Conservation (phyloP, 2,888 invertebrate genomes). For the Caradrina kadenii region DNA sequence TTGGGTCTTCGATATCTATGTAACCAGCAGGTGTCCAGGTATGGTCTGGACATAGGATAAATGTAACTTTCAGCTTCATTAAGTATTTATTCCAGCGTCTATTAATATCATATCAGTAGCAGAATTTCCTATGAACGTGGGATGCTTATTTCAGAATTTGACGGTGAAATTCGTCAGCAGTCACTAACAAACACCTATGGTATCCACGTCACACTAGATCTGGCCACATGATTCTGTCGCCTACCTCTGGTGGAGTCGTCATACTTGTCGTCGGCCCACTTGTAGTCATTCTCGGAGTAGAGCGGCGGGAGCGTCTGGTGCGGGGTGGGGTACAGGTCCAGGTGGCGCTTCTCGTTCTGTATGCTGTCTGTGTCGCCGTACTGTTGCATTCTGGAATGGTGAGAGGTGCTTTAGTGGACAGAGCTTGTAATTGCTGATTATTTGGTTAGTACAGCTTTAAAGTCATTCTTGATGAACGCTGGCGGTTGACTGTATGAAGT, state of each 20-base stretch:
- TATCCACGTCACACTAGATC: background rate
- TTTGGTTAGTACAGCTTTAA: too few species aligned
- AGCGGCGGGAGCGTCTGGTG: slow-evolving; percentile 88
- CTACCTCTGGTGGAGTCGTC: slow-evolving; percentile 79
- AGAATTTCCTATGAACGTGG: too few species aligned
- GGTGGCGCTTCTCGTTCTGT: slow-evolving; percentile 76
- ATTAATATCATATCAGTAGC: too few species aligned
- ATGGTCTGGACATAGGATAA: too few species aligned
- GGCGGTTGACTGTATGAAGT: too few species aligned
- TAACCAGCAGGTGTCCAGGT: too few species aligned
- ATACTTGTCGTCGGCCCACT: slow-evolving; percentile 77
- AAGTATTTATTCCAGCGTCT: too few species aligned
- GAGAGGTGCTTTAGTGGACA: background rate
- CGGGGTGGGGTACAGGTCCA: slow-evolving; percentile 87
- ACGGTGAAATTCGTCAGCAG: background rate
- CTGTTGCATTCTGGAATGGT: slow-evolving; percentile 79
- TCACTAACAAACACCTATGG: background rate
- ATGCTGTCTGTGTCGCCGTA: slow-evolving; percentile 82
- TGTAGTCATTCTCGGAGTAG: slow-evolving; percentile 80
- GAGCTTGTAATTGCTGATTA: background rate
- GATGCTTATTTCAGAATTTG: too few species aligned
- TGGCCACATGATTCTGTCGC: background rate
- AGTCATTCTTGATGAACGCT: too few species aligned
- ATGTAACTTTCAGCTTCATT: too few species aligned
- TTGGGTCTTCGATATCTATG: too few species aligned